Evolutionary conservation across 1,140 invertebrate genomes (phyloP), one percentile per base, ranked within the genome.

Genomic region (Aphelinus certus): DNA sequence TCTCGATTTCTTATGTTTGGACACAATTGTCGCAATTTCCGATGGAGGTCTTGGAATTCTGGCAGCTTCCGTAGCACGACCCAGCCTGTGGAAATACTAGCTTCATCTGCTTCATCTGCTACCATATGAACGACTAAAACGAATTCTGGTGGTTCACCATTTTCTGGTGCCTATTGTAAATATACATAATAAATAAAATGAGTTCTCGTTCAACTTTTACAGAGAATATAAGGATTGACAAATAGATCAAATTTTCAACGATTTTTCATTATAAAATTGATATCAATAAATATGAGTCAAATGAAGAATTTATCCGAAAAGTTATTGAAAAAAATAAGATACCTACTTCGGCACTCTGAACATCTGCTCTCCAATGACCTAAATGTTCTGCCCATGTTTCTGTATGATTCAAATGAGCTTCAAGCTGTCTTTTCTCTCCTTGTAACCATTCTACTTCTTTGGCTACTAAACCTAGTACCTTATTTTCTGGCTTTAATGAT

Each of bases 311-410:
- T 43, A 9, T 55, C 55, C 3, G 7, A 0, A 49, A n/a, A 7
- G 48, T 63, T 63, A 58, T 49, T 57, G 58, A 26, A 70, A 49
- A 47, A 7, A 60, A 73, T 73, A 73, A 71, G 61, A 51, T 48
- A 63, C 76, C 74, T 86, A 95, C 93, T 88, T 95, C 93, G 9
- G 94, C 93, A 79, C 91, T 94, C 83, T 95, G 93, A 4, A 97
- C 92, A 63, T 92, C 91, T 5, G 94, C 95, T 77, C 92, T 90
- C 96, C 95, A 97, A 73, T 91, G 90, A 43, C 95, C 95, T 70
- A 96, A 88, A 85, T 97, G 94, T 78, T 96, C 94, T 2, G 93
- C 94, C 96, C 96, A 97, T 63, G 92, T 91, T 87, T 96, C 94
- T 0, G 95, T 96, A 55, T 95, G 90, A n/a, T 92, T 91, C 49